Evolutionary conservation across 2,113 vertebrate species (phyloP).

Genomic region (Recurvirostra avosetta): DNA sequence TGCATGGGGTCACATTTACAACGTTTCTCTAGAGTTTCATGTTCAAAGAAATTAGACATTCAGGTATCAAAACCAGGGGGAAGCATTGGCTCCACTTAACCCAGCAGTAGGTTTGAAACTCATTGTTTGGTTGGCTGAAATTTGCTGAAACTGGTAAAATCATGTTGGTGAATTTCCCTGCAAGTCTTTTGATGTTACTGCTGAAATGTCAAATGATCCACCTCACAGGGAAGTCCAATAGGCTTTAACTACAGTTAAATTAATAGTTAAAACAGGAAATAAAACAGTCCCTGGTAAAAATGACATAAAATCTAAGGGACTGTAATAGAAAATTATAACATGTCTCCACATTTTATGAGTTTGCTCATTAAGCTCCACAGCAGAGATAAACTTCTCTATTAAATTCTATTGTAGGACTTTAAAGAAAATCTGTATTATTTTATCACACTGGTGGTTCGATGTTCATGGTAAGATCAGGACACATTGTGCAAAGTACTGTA

Average conservation of each 20-base stretch:
- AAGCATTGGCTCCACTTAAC: background rate
- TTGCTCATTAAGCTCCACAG: constrained; percentile 29
- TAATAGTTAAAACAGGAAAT: constrained; percentile 38
- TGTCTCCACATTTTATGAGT: background rate
- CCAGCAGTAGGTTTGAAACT: background rate
- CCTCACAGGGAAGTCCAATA: background rate
- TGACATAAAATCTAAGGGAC: background rate
- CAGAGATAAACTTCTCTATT: constrained; percentile 22
- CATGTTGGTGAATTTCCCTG: background rate
- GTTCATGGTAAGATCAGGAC: background rate
- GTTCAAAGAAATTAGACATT: constrained; percentile 15
- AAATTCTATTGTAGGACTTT: constrained; percentile 13
- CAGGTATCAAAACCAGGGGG: background rate
- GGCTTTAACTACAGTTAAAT: background rate
- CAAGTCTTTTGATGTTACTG: background rate
- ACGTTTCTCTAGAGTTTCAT: background rate
- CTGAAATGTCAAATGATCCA: constrained; percentile 14
- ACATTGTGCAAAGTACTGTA: background rate
- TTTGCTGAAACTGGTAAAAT: constrained; percentile 14
- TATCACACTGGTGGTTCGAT: background rate
- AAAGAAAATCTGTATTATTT: constrained; percentile 37
- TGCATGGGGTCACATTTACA: constrained; percentile 46
- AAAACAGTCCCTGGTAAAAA: constrained; percentile 4
- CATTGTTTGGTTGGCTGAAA: background rate
- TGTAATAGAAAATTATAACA: constrained; percentile 12